Evolutionary conservation across 2,888 invertebrate species (phyloP).

Genomic region (Hesperia comma): DNA sequence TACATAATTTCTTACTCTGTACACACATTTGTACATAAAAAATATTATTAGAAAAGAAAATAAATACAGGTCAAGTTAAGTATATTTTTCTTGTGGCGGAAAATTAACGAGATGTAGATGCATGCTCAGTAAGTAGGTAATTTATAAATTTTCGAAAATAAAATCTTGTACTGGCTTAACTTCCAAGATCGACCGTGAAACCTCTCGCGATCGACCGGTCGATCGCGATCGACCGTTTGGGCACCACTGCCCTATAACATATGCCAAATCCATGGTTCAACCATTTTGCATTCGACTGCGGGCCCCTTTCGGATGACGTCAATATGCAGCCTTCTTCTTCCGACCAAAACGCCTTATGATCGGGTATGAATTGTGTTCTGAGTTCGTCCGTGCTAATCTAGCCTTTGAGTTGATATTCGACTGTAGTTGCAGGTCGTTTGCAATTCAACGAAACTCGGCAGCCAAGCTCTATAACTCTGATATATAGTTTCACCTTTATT

Average conservation of each 20-base stretch:
- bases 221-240: too few relatives aligned
- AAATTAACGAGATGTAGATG: too few relatives aligned
- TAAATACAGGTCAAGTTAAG: too few relatives aligned
- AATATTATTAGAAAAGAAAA: too few relatives aligned
- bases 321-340: constrained; percentile 68
- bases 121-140: too few relatives aligned
- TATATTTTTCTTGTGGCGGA: too few relatives aligned
- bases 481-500: constrained; percentile 83
- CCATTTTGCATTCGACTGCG: constrained; percentile 81
- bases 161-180: too few relatives aligned
- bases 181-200: too few relatives aligned
- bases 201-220: too few relatives aligned
- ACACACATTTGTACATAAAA: too few relatives aligned
- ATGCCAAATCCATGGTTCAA: constrained; percentile 83
- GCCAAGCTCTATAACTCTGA: constrained; percentile 61
- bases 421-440: background rate
- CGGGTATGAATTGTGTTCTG: background rate
- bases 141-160: too few relatives aligned
- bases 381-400: background rate
- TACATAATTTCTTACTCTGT: too few relatives aligned
- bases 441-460: background rate
- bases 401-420: background rate
- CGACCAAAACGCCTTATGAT: constrained; percentile 45
- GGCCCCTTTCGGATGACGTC: constrained; percentile 81
- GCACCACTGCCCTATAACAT: constrained; percentile 82